phyloP scores from a whole-genome alignment of 2,888 invertebrate genomes.

The Eupithecia exiguata region DNA sequence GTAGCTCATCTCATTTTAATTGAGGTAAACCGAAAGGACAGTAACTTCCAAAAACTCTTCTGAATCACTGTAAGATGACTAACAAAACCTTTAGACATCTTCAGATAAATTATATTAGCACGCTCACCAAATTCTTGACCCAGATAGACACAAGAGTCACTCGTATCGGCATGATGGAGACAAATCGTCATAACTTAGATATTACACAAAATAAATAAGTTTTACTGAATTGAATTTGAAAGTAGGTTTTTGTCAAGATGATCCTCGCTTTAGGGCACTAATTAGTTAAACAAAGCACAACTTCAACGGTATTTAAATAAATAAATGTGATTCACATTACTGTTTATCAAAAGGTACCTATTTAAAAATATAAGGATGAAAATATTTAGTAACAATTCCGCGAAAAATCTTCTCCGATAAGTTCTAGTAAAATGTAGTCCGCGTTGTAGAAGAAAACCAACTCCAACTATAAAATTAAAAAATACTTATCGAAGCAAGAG shows the following conservation, averaged over 20 bases:
- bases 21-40: neutral
- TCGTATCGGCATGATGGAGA: neutral
- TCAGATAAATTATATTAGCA: neutral
- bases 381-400: too few species aligned
- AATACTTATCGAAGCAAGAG: too few species aligned
- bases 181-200: neutral
- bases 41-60: neutral
- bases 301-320: neutral
- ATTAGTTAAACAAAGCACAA: neutral
- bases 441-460: too few species aligned
- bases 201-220: neutral
- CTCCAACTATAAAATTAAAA: too few species aligned
- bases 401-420: too few species aligned
- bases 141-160: neutral
- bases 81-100: neutral
- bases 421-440: too few species aligned
- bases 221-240: neutral
- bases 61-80: neutral
- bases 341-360: neutral
- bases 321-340: neutral
- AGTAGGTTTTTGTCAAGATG: neutral
- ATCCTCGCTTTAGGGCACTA: neutral
- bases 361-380: too few species aligned
- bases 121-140: conserved; percentile 6
- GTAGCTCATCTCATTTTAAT: neutral